These are phyloP conservation scores for Argya squamiceps DNA, from an alignment of 2,797 vertebrate genomes.

Conservation along the genomic window DNA sequence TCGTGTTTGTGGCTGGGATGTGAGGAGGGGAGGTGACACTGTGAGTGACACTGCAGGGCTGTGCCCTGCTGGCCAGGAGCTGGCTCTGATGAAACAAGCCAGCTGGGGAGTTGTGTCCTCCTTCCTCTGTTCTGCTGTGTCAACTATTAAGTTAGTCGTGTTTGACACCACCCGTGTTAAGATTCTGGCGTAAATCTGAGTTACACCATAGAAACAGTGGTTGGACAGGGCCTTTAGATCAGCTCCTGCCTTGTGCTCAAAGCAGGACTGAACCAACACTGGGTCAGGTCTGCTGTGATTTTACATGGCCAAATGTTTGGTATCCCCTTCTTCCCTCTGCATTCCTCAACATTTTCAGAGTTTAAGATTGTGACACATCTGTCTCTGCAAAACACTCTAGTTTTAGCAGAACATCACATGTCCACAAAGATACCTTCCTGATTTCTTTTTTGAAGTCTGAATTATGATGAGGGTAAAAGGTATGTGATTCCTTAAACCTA, in stretches of 20 bases:
- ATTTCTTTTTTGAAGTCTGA: not conserved
- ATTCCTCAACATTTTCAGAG: not conserved
- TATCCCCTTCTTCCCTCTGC: not conserved
- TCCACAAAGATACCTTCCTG: not conserved
- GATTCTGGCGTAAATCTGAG: not conserved
- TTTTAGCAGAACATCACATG: not conserved
- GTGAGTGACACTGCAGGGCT: accelerated
- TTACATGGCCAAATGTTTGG: not conserved
- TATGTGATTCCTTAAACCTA: not conserved
- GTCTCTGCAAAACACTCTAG: not conserved
- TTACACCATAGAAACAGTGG: not conserved
- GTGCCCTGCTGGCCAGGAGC: not conserved
- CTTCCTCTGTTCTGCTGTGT: not conserved
- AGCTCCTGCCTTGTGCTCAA: not conserved
- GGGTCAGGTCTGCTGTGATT: not conserved
- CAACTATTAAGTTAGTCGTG: not conserved
- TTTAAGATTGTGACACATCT: not conserved
- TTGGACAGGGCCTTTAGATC: not conserved
- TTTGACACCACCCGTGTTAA: not conserved
- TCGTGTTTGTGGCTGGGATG: not conserved
- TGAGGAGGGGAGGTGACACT: not conserved
- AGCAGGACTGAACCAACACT: not conserved
- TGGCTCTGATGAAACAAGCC: not conserved
- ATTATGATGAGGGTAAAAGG: not conserved
- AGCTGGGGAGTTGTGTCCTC: not conserved